Evolutionary conservation across 2,113 vertebrate species (phyloP), one percentile per base, ranked within the genome.

Genomic region (Galemys pyrenaicus): DNA sequence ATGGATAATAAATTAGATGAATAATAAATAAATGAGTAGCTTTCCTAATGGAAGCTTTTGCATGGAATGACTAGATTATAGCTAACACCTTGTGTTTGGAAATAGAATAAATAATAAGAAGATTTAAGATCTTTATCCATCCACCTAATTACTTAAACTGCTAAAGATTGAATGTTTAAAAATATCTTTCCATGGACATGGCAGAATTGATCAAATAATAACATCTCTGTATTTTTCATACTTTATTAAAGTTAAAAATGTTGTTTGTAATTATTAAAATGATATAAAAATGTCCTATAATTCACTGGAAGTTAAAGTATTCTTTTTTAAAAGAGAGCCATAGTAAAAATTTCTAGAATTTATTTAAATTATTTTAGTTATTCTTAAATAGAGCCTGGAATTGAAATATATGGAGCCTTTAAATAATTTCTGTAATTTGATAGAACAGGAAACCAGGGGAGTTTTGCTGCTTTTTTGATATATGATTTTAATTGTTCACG

Each of bases 401-500:
- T 91, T 83, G 83, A 86, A 89, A 77, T 80, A 86, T 73, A 32
- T 39, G 35, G 56, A 24, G 2, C 16, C 32, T 81, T 68, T 54
- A n/a, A 60, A 71, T 78, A 15, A 35, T 80, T 90, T 1, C 58
- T 92, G 37, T 89, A 92, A 91, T 84, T 85, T 71, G 64, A 87
- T 80, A 89, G 87, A 88, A 75, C 49, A 93, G 86, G 74, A 94
- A 93, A 37, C 15, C n/a, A 17, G 70, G 67, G 68, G 81, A 89
- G 54, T 5, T 74, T 93, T 84, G 32, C 87, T 83, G 51, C 54
- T 86, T 89, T 93, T 79, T 82, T 92, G 73, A 89, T 91, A 70
- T 60, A 54, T 93, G 68, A 82, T 88, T 93, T 94, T 95, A 95
- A 81, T 90, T 94, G 90, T 85, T 93, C 51, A 3, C 5, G 11